Evolutionary conservation across 2,888 invertebrate genomes (phyloP).

Genomic region (Sinelater perroti): DNA sequence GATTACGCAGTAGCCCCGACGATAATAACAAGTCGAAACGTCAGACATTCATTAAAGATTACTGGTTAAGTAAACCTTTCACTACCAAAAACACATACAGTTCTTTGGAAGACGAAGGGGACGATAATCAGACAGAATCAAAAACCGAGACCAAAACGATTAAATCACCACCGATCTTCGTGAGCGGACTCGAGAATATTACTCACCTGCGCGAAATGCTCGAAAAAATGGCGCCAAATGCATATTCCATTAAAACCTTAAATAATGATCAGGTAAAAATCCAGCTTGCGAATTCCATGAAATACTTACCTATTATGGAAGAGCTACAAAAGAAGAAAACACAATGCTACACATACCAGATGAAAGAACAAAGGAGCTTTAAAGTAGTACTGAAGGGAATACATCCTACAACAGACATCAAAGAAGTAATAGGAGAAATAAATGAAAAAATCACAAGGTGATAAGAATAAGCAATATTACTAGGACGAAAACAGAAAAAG

Average conservation of each 20-base stretch:
- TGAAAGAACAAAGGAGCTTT: conserved; percentile 34
- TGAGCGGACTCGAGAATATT: conserved; percentile 17
- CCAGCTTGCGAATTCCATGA: conserved; percentile 12
- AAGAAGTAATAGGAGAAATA: conserved; percentile 30
- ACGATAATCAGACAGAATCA: not conserved
- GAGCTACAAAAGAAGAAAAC: conserved; percentile 28
- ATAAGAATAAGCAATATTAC: conserved; percentile 6
- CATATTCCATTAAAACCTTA: conserved; percentile 20
- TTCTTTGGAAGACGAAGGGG: not conserved
- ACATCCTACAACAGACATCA: conserved; percentile 28
- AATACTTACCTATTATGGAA: conserved; percentile 28
- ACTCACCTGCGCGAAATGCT: conserved; percentile 16
- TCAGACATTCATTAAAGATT: conserved; percentile 3
- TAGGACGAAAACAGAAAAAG: conserved; percentile 8
- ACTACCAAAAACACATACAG: not conserved
- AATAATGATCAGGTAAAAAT: conserved; percentile 31
- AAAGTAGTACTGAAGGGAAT: conserved; percentile 36
- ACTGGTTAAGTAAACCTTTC: conserved; percentile 4
- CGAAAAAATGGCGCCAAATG: conserved; percentile 9
- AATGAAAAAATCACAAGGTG: conserved; percentile 10
- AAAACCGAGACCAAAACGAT: conserved; percentile 1
- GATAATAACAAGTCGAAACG: conserved; percentile 8
- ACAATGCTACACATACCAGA: conserved; percentile 37
- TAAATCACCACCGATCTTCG: conserved; percentile 13
- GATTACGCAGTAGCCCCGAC: not conserved